A percentile compares a stretch with the other conserved stretches of the same genome.
Conservation (phyloP, 2,888 invertebrate species). For the Drosophila atroscutellata region DNA sequence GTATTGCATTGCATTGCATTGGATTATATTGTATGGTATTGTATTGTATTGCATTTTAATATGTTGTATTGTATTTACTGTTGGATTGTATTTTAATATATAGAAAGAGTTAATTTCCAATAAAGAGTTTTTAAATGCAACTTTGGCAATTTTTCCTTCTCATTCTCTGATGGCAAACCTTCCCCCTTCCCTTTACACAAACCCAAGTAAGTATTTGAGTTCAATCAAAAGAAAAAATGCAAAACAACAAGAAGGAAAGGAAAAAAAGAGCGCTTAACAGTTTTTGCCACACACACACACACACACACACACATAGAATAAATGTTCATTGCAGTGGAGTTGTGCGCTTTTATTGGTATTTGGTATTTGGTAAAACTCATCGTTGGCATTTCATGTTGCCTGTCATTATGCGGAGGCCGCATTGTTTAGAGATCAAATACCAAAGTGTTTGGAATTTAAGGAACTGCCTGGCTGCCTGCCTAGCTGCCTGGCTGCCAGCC, state of each 20-base stretch:
- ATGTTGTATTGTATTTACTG: constrained; percentile 81
- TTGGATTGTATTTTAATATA: constrained; percentile 79
- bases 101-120: constrained; percentile 75
- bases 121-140: constrained; percentile 79
- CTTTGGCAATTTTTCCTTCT: background rate
- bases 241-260: constrained; percentile 20
- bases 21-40: constrained; percentile 56
- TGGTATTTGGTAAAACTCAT: constrained; percentile 72
- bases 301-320: constrained; percentile 16
- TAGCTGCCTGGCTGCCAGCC: constrained; percentile 10
- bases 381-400: constrained; percentile 66
- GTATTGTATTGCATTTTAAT: constrained; percentile 78
- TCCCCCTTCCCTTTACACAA: background rate
- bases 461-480: constrained; percentile 33
- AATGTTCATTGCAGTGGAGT: constrained; percentile 22
- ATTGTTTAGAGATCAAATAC: constrained; percentile 77
- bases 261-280: background rate
- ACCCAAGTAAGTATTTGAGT: constrained; percentile 14
- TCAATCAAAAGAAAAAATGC: constrained; percentile 29
- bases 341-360: constrained; percentile 51
- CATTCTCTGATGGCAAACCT: no score
- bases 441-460: constrained; percentile 74
- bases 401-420: constrained; percentile 69
- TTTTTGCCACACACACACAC: background rate
- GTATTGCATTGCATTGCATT: constrained; percentile 52